These are phyloP conservation scores for Latrodectus hesperus DNA, from an alignment of 2,888 invertebrate genomes.

Conservation along the genomic window DNA sequence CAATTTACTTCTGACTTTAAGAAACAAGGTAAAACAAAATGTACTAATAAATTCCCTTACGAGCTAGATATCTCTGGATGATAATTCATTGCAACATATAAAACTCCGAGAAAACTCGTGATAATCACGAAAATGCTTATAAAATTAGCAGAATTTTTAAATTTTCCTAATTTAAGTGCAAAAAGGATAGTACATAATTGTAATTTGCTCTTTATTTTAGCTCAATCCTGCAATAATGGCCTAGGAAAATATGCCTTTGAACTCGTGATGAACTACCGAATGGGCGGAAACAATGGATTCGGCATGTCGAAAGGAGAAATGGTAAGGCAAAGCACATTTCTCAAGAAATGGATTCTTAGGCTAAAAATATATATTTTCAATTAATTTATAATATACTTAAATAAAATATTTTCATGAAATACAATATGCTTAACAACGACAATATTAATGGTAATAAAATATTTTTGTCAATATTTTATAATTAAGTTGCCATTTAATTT, in stretches of 20 bases:
- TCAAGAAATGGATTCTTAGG: background rate
- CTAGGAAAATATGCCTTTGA: constrained; percentile 91
- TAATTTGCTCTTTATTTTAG: constrained; percentile 76
- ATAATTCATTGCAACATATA: too few relatives aligned
- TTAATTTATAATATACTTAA: too few relatives aligned
- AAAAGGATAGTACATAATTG: background rate
- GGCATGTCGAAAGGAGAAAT: constrained; percentile 84
- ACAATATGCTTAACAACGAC: too few relatives aligned
- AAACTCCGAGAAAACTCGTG: too few relatives aligned
- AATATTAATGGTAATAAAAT: too few relatives aligned
- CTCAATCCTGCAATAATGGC: constrained; percentile 93
- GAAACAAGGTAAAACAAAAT: background rate
- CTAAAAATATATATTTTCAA: background rate
- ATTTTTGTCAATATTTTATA: too few relatives aligned
- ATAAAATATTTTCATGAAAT: too few relatives aligned
- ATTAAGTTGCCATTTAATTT: too few relatives aligned
- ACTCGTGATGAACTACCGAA: constrained; percentile 82
- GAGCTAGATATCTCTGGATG: too few relatives aligned
- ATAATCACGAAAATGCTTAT: too few relatives aligned
- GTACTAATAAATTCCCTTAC: background rate
- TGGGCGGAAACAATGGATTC: constrained; percentile 68
- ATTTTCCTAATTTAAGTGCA: background rate
- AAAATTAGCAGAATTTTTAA: too few relatives aligned
- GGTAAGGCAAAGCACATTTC: constrained; percentile 78
- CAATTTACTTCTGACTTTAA: background rate